A percentile compares a stretch with the other conserved stretches of the same genome.
phyloP scores from a whole-genome alignment of 2,888 invertebrate genomes.

The Lithosia quadra region DNA sequence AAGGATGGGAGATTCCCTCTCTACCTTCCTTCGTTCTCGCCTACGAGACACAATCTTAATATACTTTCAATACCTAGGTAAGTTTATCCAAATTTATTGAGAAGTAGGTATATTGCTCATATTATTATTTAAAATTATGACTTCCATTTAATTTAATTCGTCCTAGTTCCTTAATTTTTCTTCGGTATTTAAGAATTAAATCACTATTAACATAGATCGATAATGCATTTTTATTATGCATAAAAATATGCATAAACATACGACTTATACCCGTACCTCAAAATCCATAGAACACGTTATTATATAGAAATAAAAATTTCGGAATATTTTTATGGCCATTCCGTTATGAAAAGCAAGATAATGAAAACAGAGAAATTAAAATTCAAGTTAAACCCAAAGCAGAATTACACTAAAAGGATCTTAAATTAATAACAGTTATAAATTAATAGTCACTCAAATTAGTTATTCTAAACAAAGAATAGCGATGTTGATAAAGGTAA shows the following conservation, averaged over 20 bases:
- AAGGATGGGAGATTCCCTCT: too few species aligned
- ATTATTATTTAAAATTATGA: background rate
- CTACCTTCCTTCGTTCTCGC: too few species aligned
- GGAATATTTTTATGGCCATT: background rate
- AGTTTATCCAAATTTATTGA: too few species aligned
- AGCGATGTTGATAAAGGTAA: background rate
- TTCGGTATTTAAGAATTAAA: background rate
- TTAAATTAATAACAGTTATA: slow-evolving; percentile 12
- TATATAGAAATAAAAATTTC: too few species aligned
- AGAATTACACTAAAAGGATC: background rate
- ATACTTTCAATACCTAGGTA: too few species aligned
- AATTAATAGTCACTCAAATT: background rate
- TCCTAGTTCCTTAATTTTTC: background rate
- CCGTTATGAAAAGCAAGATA: background rate
- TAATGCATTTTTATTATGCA: background rate
- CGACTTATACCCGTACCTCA: too few species aligned
- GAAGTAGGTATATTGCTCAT: too few species aligned
- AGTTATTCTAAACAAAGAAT: slow-evolving; percentile 10
- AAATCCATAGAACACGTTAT: background rate
- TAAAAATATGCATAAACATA: background rate
- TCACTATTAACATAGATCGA: background rate
- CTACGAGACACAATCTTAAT: too few species aligned
- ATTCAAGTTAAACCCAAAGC: background rate
- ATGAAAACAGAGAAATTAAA: background rate
- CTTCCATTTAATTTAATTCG: background rate